Evolutionary conservation across 2,113 vertebrate genomes (phyloP).

Genomic region (Guaruba guarouba): DNA sequence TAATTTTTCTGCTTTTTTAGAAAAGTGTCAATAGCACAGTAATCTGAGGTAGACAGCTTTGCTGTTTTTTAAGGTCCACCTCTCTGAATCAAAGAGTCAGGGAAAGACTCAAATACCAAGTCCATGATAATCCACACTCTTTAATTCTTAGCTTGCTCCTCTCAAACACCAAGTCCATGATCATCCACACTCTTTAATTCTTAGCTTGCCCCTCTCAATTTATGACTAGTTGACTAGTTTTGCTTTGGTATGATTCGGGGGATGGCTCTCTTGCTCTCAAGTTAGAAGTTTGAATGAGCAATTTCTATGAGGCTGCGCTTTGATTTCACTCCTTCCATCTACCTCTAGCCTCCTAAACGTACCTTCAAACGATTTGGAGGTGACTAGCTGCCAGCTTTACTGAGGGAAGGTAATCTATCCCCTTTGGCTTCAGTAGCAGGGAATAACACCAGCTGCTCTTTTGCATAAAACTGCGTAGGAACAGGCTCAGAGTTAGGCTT

Average conservation of each 20-base stretch:
- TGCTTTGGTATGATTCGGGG: accelerated
- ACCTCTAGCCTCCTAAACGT: background rate
- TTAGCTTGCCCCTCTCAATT: background rate
- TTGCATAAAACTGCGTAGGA: background rate
- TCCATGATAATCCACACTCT: background rate
- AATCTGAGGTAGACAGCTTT: accelerated
- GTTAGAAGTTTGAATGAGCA: background rate
- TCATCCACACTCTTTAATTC: background rate
- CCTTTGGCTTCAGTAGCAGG: background rate
- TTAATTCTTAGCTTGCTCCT: background rate
- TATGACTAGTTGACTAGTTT: background rate
- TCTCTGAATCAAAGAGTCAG: background rate
- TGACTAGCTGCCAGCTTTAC: background rate
- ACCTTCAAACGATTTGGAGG: background rate
- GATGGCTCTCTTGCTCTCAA: background rate
- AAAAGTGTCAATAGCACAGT: background rate
- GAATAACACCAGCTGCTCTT: background rate
- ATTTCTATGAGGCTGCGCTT: accelerated
- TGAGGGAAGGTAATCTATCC: background rate
- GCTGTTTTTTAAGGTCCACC: background rate
- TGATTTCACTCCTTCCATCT: background rate
- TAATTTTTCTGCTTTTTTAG: background rate
- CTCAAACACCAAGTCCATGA: background rate
- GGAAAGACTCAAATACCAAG: background rate
- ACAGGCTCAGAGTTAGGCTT: background rate